Evolutionary conservation across 2,113 vertebrate species (phyloP), one percentile per base, ranked within the genome.

Genomic region (Dendrocopos noguchii): DNA sequence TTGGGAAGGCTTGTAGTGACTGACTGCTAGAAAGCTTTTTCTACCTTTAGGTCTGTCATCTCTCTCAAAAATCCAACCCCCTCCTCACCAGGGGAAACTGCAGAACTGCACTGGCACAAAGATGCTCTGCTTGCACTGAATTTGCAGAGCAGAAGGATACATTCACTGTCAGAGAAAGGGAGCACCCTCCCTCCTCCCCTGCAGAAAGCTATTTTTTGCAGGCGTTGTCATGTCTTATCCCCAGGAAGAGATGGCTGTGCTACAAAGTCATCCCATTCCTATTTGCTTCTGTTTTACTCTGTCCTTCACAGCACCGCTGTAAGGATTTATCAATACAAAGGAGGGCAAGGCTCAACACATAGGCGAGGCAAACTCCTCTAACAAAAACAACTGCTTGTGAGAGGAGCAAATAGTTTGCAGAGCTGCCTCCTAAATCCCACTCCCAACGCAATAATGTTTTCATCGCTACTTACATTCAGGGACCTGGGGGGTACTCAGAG

Each of bases 171-270:
- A 91, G 19, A 61, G 80, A 95, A 88, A 93, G 90, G 87, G 92
- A 84, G 72, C 70, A 46, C 46, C 8, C 65, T 57, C 50, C 50
- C 15, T 36, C 27, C 25, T 39, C 31, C 71, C 17, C 46, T 11
- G 34, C 31, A 64, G 59, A 88, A 91, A 83, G 86, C 86, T 95
- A 82, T 93, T 95, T 95, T 94, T 91, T 77, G 65, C 94, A 89
- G 68, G 78, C 5, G 4, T 77, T 95, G 81, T 95, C 83, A 61
- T 78, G 53, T 90, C 90, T 92, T 88, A 91, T 95, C 80, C 88
- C 36, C 83, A 91, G 82, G 79, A 93, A 94, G 83, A 88, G 86
- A 73, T 15, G 66, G 83, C 66, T 84, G 74, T 68, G 75, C 93
- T 93, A 88, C 8, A 84, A 94, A 94, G 77, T 21, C 10, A 1